Conservation (phyloP, 2,113 vertebrate genomes). For the Hydropotes inermis region DNA sequence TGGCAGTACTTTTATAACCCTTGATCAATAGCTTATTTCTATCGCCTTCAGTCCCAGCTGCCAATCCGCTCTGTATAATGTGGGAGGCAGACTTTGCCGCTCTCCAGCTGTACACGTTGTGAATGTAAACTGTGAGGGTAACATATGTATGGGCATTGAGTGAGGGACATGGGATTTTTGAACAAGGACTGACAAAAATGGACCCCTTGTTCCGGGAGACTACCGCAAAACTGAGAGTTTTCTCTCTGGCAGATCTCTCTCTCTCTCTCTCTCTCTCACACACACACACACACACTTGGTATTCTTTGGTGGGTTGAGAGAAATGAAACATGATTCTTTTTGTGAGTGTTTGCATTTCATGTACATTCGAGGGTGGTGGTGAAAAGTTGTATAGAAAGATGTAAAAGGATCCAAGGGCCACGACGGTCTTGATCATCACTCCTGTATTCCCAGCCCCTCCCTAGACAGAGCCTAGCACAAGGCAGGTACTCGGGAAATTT, state of each 20-base stretch:
- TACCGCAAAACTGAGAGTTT: not conserved
- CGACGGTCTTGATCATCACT: not conserved
- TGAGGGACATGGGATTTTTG: not conserved
- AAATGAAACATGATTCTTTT: not conserved
- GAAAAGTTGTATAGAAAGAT: not conserved
- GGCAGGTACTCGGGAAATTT: conserved; percentile 27
- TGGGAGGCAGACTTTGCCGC: not conserved
- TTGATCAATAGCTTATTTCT: conserved; percentile 79
- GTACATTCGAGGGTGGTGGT: not conserved
- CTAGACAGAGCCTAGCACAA: not conserved
- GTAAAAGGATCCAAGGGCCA: not conserved
- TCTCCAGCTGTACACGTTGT: conserved; percentile 34
- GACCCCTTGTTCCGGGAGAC: conserved; percentile 4
- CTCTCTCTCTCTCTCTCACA: not conserved
- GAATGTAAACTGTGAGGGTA: conserved; percentile 45
- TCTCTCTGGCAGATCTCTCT: not conserved
- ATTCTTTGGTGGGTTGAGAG: not conserved
- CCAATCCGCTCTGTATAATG: conserved; percentile 62
- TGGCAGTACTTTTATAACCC: conserved; percentile 72
- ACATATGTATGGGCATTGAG: not conserved
- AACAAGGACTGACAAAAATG: conserved; percentile 43
- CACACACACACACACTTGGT: not conserved
- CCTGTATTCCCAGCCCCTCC: not conserved
- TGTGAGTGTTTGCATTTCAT: not conserved
- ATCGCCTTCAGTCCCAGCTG: conserved; percentile 70